Evolutionary conservation across 2,888 invertebrate genomes (phyloP).

Genomic region (Leistus spinibarbis): DNA sequence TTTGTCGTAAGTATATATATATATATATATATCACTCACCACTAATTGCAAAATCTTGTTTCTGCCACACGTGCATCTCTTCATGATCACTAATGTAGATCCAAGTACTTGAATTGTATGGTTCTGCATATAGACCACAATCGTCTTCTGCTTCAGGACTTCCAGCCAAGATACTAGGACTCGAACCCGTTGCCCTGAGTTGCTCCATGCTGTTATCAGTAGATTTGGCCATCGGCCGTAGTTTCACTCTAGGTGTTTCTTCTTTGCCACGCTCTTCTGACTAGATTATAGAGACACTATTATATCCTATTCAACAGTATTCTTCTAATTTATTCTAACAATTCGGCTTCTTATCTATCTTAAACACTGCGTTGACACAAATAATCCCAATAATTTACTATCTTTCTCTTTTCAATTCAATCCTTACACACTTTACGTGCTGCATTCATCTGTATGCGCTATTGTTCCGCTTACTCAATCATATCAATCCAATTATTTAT

Average conservation of each 20-base stretch:
- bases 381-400: no score
- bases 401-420: no score
- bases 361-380: no score
- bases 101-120: slow-evolving; percentile 75
- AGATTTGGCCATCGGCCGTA: slow-evolving; percentile 69
- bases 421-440: no score
- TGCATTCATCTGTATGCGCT: no score
- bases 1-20: not conserved
- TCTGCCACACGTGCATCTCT: slow-evolving; percentile 69
- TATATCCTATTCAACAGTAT: not conserved
- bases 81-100: slow-evolving; percentile 77
- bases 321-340: not conserved
- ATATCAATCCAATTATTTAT: no score
- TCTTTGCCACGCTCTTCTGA: slow-evolving; percentile 78
- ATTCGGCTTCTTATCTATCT: not conserved
- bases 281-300: slow-evolving; percentile 50
- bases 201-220: slow-evolving; percentile 75
- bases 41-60: slow-evolving; percentile 53
- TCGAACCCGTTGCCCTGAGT: slow-evolving; percentile 68
- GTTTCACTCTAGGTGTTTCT: slow-evolving; percentile 61
- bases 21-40: not conserved
- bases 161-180: slow-evolving; percentile 64
- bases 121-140: slow-evolving; percentile 76
- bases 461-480: no score
- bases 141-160: slow-evolving; percentile 67